Conservation (phyloP, 2,113 vertebrate genomes). For the Mirounga angustirostris region DNA sequence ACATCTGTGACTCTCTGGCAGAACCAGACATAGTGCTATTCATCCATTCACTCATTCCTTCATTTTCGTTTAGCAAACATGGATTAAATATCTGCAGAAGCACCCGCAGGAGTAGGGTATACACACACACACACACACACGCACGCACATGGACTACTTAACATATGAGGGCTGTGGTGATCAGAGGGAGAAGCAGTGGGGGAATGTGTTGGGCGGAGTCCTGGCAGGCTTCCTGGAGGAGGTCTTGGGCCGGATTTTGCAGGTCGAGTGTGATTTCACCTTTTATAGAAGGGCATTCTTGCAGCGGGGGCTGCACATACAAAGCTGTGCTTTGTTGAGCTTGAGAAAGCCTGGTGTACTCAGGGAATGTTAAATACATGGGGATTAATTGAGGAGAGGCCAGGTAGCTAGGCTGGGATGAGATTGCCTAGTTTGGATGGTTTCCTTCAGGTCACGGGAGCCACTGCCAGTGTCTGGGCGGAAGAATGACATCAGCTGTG, state of each 20-base stretch:
- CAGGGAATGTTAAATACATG: neutral
- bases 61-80: neutral
- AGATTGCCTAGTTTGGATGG: neutral
- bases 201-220: neutral
- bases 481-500: neutral
- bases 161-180: fast-evolving
- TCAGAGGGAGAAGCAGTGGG: neutral
- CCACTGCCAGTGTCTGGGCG: neutral
- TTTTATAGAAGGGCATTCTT: neutral
- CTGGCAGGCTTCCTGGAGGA: constrained; percentile 47
- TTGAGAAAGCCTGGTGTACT: neutral
- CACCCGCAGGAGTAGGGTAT: neutral
- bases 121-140: neutral
- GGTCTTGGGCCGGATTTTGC: neutral
- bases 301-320: no score
- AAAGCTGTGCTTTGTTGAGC: neutral
- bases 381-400: neutral
- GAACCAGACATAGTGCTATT: neutral
- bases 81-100: neutral
- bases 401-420: neutral
- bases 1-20: neutral
- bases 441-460: neutral
- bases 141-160: neutral
- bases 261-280: neutral
- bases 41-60: neutral